These are phyloP conservation scores for Anadara kagoshimensis DNA, from an alignment of 1,140 invertebrate species.

Conservation along the genomic window DNA sequence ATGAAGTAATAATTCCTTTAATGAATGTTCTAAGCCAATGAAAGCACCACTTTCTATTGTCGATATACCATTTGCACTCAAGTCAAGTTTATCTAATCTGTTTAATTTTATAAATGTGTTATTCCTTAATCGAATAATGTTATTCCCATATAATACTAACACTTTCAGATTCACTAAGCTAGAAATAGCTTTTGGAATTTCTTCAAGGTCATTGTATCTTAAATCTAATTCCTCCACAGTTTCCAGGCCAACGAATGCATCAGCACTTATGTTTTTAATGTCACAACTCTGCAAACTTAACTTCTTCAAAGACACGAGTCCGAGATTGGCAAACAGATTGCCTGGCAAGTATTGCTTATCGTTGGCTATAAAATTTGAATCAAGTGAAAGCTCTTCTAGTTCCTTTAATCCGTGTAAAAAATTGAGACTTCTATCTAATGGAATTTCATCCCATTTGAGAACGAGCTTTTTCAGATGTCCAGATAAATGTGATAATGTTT, in stretches of 20 bases:
- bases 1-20: conserved; percentile 36
- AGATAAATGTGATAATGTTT: conserved; percentile 10
- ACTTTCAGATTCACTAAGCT: conserved; percentile 24
- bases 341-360: conserved; percentile 29
- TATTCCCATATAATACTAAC: conserved; percentile 34
- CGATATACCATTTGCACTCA: conserved; percentile 32
- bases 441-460: conserved; percentile 23
- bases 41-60: conserved; percentile 36
- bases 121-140: conserved; percentile 21
- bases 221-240: conserved; percentile 36
- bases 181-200: conserved; percentile 31
- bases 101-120: conserved; percentile 30
- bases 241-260: conserved; percentile 33
- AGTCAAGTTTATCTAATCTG: conserved; percentile 20
- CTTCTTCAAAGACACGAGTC: conserved; percentile 29
- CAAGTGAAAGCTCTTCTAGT: conserved; percentile 29
- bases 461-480: conserved; percentile 22
- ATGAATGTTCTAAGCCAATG: conserved; percentile 25
- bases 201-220: conserved; percentile 38
- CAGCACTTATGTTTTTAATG: conserved; percentile 22
- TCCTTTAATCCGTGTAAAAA: conserved; percentile 32
- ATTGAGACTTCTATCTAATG: conserved; percentile 17
- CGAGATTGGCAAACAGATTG: conserved; percentile 31
- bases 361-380: conserved; percentile 30
- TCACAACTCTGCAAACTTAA: conserved; percentile 42